Percentiles rank a stretch among this genome's conserved stretches.
Conservation (phyloP, 1,140 invertebrate genomes). For the Drosophila pseudoobscura region DNA sequence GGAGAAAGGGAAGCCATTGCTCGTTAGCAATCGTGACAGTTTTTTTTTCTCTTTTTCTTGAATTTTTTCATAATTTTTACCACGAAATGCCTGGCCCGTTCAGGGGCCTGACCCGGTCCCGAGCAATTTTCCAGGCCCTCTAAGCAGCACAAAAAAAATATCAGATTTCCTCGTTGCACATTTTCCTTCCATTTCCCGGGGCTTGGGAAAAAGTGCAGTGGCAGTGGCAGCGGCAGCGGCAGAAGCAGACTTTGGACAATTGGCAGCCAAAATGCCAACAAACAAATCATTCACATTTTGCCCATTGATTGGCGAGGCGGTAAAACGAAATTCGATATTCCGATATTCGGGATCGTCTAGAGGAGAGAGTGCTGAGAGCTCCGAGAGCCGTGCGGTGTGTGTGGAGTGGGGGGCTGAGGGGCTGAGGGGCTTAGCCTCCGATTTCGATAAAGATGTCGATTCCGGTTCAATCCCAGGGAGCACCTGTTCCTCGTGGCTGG, state of each 20-base stretch:
- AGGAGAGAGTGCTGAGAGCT: constrained; percentile 9
- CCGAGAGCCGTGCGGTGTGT: background rate
- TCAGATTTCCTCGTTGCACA: constrained; percentile 74
- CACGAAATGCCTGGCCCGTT: constrained; percentile 56
- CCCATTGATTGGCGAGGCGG: constrained; percentile 73
- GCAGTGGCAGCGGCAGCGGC: constrained; percentile 42
- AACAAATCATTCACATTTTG: constrained; percentile 74
- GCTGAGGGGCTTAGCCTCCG: constrained; percentile 17
- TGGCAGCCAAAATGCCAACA: constrained; percentile 80
- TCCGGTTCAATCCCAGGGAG: constrained; percentile 10
- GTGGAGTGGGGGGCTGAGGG: background rate
- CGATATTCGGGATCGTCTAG: background rate
- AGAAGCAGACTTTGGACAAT: constrained; percentile 48
- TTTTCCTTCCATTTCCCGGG: constrained; percentile 53
- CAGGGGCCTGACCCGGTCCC: constrained; percentile 13
- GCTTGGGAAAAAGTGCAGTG: constrained; percentile 64
- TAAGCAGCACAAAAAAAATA: constrained; percentile 55
- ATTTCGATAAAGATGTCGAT: constrained; percentile 29
- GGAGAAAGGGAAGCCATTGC: constrained; percentile 46
- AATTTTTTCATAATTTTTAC: constrained; percentile 74
- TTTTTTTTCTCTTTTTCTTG: constrained; percentile 41
- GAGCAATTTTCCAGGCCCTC: constrained; percentile 53
- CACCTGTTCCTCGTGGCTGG: constrained; percentile 22
- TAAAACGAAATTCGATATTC: constrained; percentile 69
- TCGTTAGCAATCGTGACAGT: constrained; percentile 77